A percentile compares a stretch with the other conserved stretches of the same genome.
These are phyloP conservation scores for Hololepta plana DNA, from an alignment of 2,888 invertebrate species.

Conservation along the genomic window DNA sequence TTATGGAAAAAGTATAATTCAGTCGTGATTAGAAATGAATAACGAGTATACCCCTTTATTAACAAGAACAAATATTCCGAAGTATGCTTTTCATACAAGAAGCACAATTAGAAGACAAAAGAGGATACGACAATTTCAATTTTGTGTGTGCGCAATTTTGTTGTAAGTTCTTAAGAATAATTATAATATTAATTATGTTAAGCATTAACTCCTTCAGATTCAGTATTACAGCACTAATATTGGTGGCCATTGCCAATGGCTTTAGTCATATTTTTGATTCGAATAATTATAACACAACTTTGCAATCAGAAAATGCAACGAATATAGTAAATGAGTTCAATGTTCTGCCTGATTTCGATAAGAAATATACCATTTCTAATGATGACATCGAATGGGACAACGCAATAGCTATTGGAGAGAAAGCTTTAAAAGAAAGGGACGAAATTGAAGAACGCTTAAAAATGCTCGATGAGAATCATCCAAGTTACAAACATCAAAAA, in stretches of 20 bases:
- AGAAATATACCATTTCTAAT: too few relatives aligned
- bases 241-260: too few relatives aligned
- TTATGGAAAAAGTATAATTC: too few relatives aligned
- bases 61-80: too few relatives aligned
- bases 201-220: conserved; percentile 5
- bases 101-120: conserved; percentile 31
- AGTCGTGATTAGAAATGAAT: too few relatives aligned
- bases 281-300: neutral
- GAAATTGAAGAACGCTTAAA: conserved; percentile 33
- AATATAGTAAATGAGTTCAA: too few relatives aligned
- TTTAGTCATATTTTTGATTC: too few relatives aligned
- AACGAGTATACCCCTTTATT: too few relatives aligned
- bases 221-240: conserved; percentile 3
- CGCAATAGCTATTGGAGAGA: conserved; percentile 36
- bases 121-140: conserved; percentile 43
- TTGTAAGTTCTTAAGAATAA: conserved; percentile 37
- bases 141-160: conserved; percentile 46
- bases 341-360: too few relatives aligned
- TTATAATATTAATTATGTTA: conserved; percentile 8
- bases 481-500: conserved; percentile 51
- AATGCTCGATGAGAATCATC: conserved; percentile 35
- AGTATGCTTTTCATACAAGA: conserved; percentile 34
- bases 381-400: conserved; percentile 24
- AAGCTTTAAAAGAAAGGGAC: conserved; percentile 35
- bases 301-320: too few relatives aligned